These are phyloP conservation scores for Leptopterna dolabrata DNA, from an alignment of 2,888 invertebrate species.

Conservation along the genomic window DNA sequence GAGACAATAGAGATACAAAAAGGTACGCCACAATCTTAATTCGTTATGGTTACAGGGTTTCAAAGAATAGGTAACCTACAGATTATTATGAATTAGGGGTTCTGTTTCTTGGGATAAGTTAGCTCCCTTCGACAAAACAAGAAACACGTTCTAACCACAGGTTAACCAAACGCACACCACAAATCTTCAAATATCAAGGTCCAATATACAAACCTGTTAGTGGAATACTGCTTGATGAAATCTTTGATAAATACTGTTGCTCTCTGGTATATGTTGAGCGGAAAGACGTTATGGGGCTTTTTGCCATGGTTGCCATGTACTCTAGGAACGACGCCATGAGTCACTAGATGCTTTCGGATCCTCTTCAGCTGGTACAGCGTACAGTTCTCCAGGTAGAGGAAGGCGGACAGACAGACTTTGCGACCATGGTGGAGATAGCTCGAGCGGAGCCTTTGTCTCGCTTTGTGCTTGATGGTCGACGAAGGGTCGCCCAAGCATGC, in stretches of 20 bases:
- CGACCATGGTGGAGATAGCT: conserved; percentile 83
- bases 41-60: no score
- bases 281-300: conserved; percentile 83
- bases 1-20: no score
- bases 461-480: conserved; percentile 78
- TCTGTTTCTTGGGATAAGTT: no score
- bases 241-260: conserved; percentile 81
- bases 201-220: not conserved
- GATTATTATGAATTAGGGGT: no score
- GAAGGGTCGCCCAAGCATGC: conserved; percentile 80
- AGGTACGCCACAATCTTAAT: no score
- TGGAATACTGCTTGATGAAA: conserved; percentile 75
- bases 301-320: conserved; percentile 85
- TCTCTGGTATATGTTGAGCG: conserved; percentile 81
- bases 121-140: no score
- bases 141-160: no score
- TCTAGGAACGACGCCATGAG: conserved; percentile 81
- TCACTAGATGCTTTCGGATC: conserved; percentile 82
- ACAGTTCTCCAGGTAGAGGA: conserved; percentile 82
- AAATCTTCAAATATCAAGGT: no score
- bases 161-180: no score
- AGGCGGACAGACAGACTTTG: conserved; percentile 79
- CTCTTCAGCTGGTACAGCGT: conserved; percentile 81
- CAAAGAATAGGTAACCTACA: no score
- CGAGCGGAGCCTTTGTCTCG: conserved; percentile 77